Conservation (phyloP, 2,797 vertebrate genomes). For the Phalloptychus januarius region DNA sequence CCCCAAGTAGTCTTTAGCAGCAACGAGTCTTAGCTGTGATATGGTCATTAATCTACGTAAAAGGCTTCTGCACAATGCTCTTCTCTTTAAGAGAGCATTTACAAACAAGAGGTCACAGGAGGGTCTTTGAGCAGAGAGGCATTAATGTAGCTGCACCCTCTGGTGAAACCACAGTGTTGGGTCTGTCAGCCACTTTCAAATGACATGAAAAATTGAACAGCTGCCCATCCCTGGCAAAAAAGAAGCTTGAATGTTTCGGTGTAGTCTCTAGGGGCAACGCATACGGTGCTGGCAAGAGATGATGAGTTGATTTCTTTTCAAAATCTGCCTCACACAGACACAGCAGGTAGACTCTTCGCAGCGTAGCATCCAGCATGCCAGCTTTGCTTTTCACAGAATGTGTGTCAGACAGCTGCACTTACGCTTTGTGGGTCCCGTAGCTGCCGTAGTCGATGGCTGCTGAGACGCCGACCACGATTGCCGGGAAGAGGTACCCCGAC, state of each 20-base stretch:
- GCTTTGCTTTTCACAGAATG: conserved; percentile 37
- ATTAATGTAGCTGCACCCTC: conserved; percentile 77
- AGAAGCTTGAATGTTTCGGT: conserved; percentile 65
- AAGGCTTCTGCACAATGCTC: conserved; percentile 77
- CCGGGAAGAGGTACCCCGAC: conserved; percentile 96
- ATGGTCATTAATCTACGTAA: conserved; percentile 81
- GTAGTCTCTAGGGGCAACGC: conserved; percentile 50
- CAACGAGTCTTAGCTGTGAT: conserved; percentile 60
- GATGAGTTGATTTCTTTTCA: conserved; percentile 56
- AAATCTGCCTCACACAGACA: conserved; percentile 47
- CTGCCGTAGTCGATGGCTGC: conserved; percentile 96
- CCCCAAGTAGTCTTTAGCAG: conserved; percentile 50
- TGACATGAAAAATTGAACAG: conserved; percentile 80
- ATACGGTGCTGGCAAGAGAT: conserved; percentile 52
- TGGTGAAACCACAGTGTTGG: conserved; percentile 82
- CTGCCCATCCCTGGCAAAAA: conserved; percentile 60
- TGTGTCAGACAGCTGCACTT: conserved; percentile 76
- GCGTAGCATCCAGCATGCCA: conserved; percentile 22
- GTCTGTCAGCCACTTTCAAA: conserved; percentile 83
- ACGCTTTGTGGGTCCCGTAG: conserved; percentile 96
- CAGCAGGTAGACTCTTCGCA: conserved; percentile 44
- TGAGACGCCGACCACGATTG: conserved; percentile 95
- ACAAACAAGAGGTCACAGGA: conserved; percentile 83
- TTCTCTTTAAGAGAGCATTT: conserved; percentile 81
- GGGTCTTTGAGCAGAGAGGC: conserved; percentile 84